These are phyloP conservation scores for Ahaetulla prasina DNA, from an alignment of 2,113 vertebrate genomes.

Conservation along the genomic window DNA sequence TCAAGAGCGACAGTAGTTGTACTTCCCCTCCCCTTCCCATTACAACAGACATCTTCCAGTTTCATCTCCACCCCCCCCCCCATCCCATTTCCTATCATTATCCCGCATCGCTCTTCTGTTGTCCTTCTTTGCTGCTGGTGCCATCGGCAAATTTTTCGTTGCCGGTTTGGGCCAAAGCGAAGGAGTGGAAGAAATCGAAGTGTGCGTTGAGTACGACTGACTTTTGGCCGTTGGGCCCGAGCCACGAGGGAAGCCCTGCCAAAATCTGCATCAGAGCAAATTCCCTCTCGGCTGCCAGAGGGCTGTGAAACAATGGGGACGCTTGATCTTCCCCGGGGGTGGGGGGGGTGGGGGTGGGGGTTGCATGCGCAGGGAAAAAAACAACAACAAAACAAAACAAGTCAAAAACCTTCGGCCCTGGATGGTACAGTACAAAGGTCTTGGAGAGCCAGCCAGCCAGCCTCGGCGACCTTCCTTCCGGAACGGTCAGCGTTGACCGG, in stretches of 20 bases:
- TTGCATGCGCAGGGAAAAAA: no score
- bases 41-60: background rate
- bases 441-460: background rate
- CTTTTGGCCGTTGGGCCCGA: background rate
- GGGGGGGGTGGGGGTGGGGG: no score
- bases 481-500: background rate
- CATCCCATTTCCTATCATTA: background rate
- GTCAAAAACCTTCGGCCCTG: background rate
- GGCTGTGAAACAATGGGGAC: background rate
- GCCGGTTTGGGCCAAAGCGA: background rate
- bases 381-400: background rate
- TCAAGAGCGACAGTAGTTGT: no score
- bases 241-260: background rate
- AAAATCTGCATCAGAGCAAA: background rate
- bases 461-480: no score
- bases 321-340: background rate
- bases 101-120: background rate
- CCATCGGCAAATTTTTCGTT: background rate
- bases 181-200: background rate
- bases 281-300: background rate
- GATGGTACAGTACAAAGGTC: background rate
- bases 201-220: background rate
- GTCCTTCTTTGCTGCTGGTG: background rate
- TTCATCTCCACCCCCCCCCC: background rate
- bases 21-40: background rate